Conservation (phyloP, 1,140 invertebrate species). For the Neodiprion virginianus region DNA sequence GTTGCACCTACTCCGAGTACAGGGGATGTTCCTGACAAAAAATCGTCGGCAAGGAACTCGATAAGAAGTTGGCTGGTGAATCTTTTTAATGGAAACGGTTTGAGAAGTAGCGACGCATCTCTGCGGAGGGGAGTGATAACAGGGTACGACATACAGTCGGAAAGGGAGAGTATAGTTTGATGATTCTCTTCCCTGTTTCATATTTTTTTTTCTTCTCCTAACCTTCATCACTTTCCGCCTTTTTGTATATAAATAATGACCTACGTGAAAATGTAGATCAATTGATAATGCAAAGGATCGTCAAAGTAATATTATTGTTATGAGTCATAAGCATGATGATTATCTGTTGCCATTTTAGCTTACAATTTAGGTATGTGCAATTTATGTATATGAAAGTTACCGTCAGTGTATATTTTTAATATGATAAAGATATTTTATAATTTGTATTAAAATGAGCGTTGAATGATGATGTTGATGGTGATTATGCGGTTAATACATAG, state of each 20-base stretch:
- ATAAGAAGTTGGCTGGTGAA: constrained; percentile 74
- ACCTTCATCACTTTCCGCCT: constrained; percentile 3
- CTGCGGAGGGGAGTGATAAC: constrained; percentile 65
- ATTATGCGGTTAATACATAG: constrained; percentile 29
- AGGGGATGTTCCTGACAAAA: constrained; percentile 60
- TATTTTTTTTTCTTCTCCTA: constrained; percentile 3
- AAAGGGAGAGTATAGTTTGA: constrained; percentile 64
- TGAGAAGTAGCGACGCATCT: constrained; percentile 69
- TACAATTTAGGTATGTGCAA: constrained; percentile 47
- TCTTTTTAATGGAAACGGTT: constrained; percentile 70
- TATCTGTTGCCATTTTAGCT: no score
- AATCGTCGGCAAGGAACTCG: constrained; percentile 62
- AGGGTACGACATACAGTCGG: constrained; percentile 59
- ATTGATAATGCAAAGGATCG: constrained; percentile 4
- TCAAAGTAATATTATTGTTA: constrained; percentile 29
- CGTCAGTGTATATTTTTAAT: constrained; percentile 56
- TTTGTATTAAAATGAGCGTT: constrained; percentile 28
- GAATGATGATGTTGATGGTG: not conserved
- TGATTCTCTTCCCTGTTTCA: constrained; percentile 9
- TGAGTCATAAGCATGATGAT: constrained; percentile 37
- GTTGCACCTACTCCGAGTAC: constrained; percentile 61
- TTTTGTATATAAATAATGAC: constrained; percentile 12
- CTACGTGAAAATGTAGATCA: not conserved
- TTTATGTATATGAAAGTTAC: constrained; percentile 57
- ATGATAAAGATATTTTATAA: constrained; percentile 45